phyloP scores from a whole-genome alignment of 2,113 vertebrate genomes.

The Ardeotis arabs region DNA sequence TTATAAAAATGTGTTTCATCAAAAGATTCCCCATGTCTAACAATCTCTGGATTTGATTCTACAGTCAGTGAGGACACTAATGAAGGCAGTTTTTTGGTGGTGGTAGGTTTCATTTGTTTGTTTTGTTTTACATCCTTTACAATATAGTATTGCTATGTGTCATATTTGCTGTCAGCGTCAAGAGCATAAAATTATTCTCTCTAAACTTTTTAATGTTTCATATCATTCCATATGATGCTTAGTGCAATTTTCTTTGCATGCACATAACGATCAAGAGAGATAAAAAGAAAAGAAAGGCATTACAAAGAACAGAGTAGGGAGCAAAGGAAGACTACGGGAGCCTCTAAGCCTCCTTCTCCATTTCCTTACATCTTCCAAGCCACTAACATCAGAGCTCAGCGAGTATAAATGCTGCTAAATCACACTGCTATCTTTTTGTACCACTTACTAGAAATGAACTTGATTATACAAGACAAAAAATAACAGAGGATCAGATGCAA shows the following conservation, averaged over 20 bases:
- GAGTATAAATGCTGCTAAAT: background rate
- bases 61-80: background rate
- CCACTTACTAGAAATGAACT: background rate
- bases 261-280: background rate
- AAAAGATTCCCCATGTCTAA: background rate
- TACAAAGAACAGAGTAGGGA: background rate
- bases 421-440: background rate
- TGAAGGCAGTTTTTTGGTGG: background rate
- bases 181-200: background rate
- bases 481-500: background rate
- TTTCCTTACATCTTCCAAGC: background rate
- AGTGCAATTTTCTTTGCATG: background rate
- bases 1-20: background rate
- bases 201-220: background rate
- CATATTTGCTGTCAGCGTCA: background rate
- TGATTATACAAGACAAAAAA: background rate
- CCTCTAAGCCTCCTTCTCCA: background rate
- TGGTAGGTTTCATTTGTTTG: background rate
- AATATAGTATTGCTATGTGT: background rate
- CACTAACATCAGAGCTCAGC: background rate
- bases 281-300: background rate
- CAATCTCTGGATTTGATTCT: background rate
- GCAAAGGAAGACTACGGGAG: background rate
- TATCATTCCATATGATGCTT: background rate
- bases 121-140: background rate